Evolutionary conservation across 2,113 vertebrate species (phyloP).

Genomic region (Hippocampus barbouri): DNA sequence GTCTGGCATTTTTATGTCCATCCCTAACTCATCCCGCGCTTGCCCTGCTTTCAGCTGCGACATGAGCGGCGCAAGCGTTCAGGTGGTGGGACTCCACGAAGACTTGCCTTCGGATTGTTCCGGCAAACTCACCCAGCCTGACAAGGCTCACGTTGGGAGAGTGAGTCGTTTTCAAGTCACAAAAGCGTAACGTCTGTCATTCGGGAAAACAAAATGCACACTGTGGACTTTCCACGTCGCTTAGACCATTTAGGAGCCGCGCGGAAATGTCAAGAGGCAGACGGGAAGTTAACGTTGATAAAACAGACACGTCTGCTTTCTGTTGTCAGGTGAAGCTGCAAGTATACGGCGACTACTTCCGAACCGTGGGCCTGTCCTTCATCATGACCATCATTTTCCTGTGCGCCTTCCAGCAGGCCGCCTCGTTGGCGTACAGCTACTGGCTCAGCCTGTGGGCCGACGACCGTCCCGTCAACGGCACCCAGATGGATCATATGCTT

Average conservation of each 20-base stretch:
- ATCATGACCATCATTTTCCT: slow-evolving; percentile 82
- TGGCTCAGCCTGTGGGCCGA: slow-evolving; percentile 97
- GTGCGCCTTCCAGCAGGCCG: slow-evolving; percentile 82
- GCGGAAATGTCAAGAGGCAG: background rate
- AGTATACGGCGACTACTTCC: slow-evolving; percentile 91
- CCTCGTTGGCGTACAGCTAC: slow-evolving; percentile 86
- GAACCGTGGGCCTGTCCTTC: slow-evolving; percentile 82
- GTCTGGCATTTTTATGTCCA: too few relatives aligned
- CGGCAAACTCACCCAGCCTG: slow-evolving; percentile 83
- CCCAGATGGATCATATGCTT: slow-evolving; percentile 76
- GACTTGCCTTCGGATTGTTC: slow-evolving; percentile 8
- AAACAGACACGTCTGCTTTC: background rate
- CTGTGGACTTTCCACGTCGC: background rate
- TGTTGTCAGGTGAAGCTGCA: slow-evolving; percentile 81
- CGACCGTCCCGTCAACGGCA: slow-evolving; percentile 86
- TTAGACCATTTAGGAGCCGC: background rate
- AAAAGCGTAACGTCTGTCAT: background rate
- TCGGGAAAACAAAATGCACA: too few relatives aligned
- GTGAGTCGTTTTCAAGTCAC: slow-evolving; percentile 59
- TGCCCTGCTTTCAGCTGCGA: slow-evolving; percentile 51
- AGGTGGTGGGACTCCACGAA: slow-evolving; percentile 47
- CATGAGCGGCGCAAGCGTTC: slow-evolving; percentile 54
- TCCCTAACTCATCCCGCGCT: background rate
- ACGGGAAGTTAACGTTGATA: background rate
- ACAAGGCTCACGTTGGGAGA: slow-evolving; percentile 88